Evolutionary conservation across 2,797 vertebrate genomes (phyloP), one percentile per base, ranked within the genome.

Genomic region (Peromyscus nudipes): DNA sequence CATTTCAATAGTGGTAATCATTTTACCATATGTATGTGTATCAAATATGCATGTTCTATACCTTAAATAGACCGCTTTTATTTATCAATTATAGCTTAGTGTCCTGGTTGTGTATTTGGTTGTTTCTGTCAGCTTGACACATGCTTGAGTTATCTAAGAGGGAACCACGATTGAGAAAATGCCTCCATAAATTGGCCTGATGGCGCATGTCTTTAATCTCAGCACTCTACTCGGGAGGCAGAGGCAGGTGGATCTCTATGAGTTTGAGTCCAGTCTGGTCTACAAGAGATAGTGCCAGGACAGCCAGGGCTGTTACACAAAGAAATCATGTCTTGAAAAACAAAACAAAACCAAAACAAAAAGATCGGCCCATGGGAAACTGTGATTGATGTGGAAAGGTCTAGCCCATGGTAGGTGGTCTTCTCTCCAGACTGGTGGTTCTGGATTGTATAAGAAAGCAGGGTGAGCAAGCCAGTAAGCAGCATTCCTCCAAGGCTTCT

Each of bases 391-490:
- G 43, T 49, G 17, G 29, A 31, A n/a, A 64, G 43, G 31, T 11
- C 62, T 49, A 69, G 29, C 83, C 43, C 12, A 69, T 16, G 14
- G 83, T n/a, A 6, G 6, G 19, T 31, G 31, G 6, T 85, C 6
- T 23, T 49, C n/a, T 67, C 12, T 31, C 43, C 34, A 0, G 21
- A 9, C 6, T 4, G 3, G 12, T 4, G 3, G 23, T 69, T 43
- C 64, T 6, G 21, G 21, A 34, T 52, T n/a, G 12, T n/a, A 52
- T 14, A 52, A 49, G 43, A 23, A 67, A 86, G 64, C 4, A 49
- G 12, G 21, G 3, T n/a, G 64, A 69, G 31, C 43, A 86, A 52
- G 43, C 43, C 43, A n/a, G 6, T 2, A 85, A 49, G 82, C 2
- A 84, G 5, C 82, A 34, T 0, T 65, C 5, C 6, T 65, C 40